Evolutionary conservation across 2,113 vertebrate species (phyloP).

Genomic region (Pomatorhinus ruficollis): DNA sequence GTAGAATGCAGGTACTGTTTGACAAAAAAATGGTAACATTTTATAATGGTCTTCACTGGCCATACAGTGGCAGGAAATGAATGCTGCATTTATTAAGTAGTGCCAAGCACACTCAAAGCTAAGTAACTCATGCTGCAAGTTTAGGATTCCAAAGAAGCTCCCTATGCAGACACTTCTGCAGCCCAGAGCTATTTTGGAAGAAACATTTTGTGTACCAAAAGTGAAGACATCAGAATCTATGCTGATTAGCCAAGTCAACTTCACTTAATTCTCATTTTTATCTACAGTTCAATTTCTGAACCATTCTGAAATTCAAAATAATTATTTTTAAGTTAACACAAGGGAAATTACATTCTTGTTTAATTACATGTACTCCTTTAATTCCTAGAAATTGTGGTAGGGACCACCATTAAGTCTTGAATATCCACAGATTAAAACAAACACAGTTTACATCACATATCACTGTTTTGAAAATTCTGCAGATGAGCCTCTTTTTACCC

Average conservation of each 20-base stretch:
- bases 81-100: background rate
- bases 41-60: background rate
- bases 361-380: background rate
- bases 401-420: slow-evolving; percentile 2
- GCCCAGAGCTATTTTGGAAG: background rate
- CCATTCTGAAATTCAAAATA: background rate
- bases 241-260: background rate
- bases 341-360: background rate
- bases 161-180: background rate
- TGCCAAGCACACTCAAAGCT: background rate
- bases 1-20: background rate
- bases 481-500: slow-evolving; percentile 12
- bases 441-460: background rate
- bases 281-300: background rate
- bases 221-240: background rate
- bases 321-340: slow-evolving; percentile 1
- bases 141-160: background rate
- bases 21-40: background rate
- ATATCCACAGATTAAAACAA: slow-evolving; percentile 18
- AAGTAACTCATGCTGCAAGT: background rate
- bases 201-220: background rate
- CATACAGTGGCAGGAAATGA: background rate
- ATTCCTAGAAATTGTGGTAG: slow-evolving; percentile 19
- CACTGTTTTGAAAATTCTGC: background rate
- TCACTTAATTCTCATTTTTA: background rate